phyloP scores from a whole-genome alignment of 2,888 invertebrate genomes.

The Drosophila setosimentum region DNA sequence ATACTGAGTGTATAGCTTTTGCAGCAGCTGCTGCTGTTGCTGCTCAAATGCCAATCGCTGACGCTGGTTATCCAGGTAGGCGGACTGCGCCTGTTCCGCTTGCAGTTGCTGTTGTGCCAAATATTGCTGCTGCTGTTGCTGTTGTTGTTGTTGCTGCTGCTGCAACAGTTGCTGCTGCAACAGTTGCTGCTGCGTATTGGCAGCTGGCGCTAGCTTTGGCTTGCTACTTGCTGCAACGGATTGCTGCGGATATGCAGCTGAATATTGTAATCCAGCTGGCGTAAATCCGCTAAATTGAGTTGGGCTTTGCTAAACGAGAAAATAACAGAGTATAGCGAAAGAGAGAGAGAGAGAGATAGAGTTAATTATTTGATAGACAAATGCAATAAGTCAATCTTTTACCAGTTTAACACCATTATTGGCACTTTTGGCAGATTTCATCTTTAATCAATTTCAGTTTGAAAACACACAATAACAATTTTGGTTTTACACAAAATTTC shows the following conservation, averaged over 20 bases:
- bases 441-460: conserved; percentile 19
- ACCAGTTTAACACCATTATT: conserved; percentile 43
- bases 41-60: conserved; percentile 76
- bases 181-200: conserved; percentile 49
- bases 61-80: conserved; percentile 74
- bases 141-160: conserved; percentile 28
- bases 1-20: conserved; percentile 71
- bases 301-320: conserved; percentile 41
- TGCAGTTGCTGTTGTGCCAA: conserved; percentile 38
- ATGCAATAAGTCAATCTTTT: not conserved
- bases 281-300: conserved; percentile 35
- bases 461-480: conserved; percentile 22
- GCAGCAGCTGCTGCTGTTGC: conserved; percentile 75
- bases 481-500: conserved; percentile 26
- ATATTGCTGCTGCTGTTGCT: conserved; percentile 52
- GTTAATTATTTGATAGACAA: not conserved
- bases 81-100: conserved; percentile 76
- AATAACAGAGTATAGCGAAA: not conserved
- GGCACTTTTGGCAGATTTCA: conserved; percentile 44
- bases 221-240: conserved; percentile 23
- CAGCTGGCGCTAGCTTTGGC: conserved; percentile 45
- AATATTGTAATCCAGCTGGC: conserved; percentile 41
- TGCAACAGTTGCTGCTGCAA: conserved; percentile 55
- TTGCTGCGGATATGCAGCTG: conserved; percentile 45
- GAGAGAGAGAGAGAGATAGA: not conserved